A percentile compares a stretch with the other conserved stretches of the same genome.
Conservation (phyloP, 2,888 invertebrate species). For the Unio pictorum region DNA sequence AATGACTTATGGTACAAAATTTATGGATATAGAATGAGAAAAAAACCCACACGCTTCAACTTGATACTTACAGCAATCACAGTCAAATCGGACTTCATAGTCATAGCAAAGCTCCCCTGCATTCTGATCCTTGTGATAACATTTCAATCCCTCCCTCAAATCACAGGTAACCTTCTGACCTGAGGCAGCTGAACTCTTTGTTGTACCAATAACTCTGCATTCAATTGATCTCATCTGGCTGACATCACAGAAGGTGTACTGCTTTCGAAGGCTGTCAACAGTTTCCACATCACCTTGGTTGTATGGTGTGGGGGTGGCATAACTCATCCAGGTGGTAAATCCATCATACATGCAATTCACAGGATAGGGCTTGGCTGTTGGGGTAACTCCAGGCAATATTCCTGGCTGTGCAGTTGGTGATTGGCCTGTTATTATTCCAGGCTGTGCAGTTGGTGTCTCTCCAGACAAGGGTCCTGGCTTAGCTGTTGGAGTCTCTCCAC, state of each 20-base stretch:
- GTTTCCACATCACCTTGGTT: conserved; percentile 65
- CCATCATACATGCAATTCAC: conserved; percentile 77
- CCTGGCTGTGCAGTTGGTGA: conserved; percentile 9
- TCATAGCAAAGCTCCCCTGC: conserved; percentile 54
- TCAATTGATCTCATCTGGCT: conserved; percentile 76
- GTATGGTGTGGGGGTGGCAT: conserved; percentile 49
- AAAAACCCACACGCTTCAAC: no score
- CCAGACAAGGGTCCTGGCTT: conserved; percentile 1
- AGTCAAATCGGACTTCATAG: conserved; percentile 66
- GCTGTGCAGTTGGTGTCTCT: conserved; percentile 10
- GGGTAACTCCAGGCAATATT: background rate
- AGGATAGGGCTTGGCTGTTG: conserved; percentile 13
- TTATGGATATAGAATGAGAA: no score
- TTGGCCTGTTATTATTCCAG: background rate
- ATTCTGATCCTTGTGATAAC: conserved; percentile 45
- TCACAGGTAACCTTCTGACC: conserved; percentile 85
- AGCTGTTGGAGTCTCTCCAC: background rate
- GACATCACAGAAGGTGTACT: conserved; percentile 53
- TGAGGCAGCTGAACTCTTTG: conserved; percentile 79
- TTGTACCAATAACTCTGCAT: conserved; percentile 81
- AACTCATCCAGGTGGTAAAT: conserved; percentile 88
- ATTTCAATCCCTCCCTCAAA: conserved; percentile 49
- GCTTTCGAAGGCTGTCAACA: conserved; percentile 36
- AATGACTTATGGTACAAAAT: no score
- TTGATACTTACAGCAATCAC: conserved; percentile 73